phyloP scores from a whole-genome alignment of 2,888 invertebrate genomes.

The Macrophya annulata region DNA sequence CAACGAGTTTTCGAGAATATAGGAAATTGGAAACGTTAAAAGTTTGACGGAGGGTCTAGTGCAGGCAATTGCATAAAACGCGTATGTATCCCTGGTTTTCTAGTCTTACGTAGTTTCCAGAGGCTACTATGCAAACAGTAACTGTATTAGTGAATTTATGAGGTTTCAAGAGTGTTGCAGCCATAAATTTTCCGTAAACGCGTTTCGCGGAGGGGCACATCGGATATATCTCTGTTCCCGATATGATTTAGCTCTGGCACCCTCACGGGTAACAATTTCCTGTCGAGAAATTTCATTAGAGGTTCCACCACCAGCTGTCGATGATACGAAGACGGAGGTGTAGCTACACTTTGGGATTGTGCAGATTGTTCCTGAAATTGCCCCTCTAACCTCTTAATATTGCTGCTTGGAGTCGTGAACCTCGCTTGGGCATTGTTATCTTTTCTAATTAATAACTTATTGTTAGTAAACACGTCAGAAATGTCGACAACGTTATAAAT shows the following conservation, averaged over 20 bases:
- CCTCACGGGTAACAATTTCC: slow-evolving; percentile 61
- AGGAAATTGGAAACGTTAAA: slow-evolving; percentile 8
- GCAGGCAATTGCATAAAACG: slow-evolving; percentile 4
- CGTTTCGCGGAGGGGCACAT: slow-evolving; percentile 32
- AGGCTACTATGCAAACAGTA: slow-evolving; percentile 35
- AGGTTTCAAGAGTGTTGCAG: slow-evolving; percentile 53
- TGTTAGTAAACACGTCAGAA: background rate
- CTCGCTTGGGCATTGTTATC: slow-evolving; percentile 7
- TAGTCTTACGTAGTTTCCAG: slow-evolving; percentile 17
- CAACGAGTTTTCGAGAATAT: slow-evolving; percentile 11
- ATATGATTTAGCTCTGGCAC: slow-evolving; percentile 58
- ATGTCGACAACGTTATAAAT: background rate
- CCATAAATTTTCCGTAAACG: slow-evolving; percentile 51
- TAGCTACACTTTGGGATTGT: slow-evolving; percentile 41
- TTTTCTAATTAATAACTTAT: slow-evolving; percentile 38
- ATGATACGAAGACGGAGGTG: slow-evolving; percentile 51
- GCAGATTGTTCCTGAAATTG: slow-evolving; percentile 34
- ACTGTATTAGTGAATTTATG: slow-evolving; percentile 46
- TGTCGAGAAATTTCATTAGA: slow-evolving; percentile 63
- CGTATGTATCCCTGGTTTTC: background rate
- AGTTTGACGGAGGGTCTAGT: background rate
- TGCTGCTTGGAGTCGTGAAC: background rate
- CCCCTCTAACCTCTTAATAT: slow-evolving; percentile 24
- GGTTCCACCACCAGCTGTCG: slow-evolving; percentile 50
- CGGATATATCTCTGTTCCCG: slow-evolving; percentile 52